A percentile compares a stretch with the other conserved stretches of the same genome.
Evolutionary conservation across 2,888 invertebrate species (phyloP).

Genomic region (Trachelus tabidus): DNA sequence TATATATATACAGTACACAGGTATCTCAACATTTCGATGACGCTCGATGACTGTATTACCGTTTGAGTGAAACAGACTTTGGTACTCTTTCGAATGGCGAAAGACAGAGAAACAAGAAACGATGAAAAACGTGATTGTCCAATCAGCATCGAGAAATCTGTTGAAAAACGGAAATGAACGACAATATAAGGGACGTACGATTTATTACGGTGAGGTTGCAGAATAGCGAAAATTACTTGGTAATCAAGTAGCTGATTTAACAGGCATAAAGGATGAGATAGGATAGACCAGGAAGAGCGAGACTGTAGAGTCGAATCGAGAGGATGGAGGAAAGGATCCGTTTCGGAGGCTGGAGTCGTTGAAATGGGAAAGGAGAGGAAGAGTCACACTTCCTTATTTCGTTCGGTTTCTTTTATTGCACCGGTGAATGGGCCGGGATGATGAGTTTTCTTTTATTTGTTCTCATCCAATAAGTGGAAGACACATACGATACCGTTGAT

Average conservation of each 20-base stretch:
- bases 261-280: background rate
- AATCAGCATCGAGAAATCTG: background rate
- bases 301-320: background rate
- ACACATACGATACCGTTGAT: conserved; percentile 15
- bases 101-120: too few relatives aligned
- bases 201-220: background rate
- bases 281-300: background rate
- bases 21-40: background rate
- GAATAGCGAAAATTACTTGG: background rate
- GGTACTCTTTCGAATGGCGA: too few relatives aligned
- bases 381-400: conserved; percentile 42
- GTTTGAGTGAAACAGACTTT: background rate
- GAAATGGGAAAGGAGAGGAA: conserved; percentile 1
- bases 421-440: conserved; percentile 38
- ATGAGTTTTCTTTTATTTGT: conserved; percentile 51
- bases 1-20: too few relatives aligned
- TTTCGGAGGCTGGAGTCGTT: background rate
- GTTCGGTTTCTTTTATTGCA: conserved; percentile 45
- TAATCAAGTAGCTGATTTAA: background rate
- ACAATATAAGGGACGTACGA: background rate
- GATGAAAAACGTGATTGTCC: background rate
- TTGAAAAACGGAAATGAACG: background rate
- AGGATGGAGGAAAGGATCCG: background rate
- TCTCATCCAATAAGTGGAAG: conserved; percentile 44
- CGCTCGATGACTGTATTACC: background rate